These are phyloP conservation scores for Lasioglossum malachurum DNA, from an alignment of 2,888 invertebrate species.

Conservation along the genomic window DNA sequence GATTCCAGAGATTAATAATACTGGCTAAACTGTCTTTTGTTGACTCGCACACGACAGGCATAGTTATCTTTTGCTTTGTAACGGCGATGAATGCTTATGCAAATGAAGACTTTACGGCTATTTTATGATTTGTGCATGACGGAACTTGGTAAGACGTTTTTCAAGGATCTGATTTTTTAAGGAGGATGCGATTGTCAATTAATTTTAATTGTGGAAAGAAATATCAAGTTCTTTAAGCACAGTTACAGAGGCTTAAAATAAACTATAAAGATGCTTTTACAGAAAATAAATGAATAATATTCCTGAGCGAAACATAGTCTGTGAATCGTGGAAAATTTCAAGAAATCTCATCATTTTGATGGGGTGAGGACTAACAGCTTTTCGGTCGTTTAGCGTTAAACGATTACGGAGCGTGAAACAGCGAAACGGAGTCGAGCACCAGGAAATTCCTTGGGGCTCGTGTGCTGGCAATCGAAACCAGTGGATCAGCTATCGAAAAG, in stretches of 20 bases:
- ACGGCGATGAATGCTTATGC: neutral
- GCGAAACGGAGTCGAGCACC: neutral
- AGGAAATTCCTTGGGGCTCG: neutral
- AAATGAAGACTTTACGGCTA: neutral
- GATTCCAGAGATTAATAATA: neutral
- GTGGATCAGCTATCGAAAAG: slow-evolving; percentile 23
- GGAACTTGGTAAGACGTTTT: neutral
- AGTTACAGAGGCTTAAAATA: too few species aligned
- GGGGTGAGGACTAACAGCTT: neutral
- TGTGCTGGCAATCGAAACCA: slow-evolving; percentile 36
- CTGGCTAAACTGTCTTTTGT: neutral
- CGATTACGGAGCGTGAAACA: neutral
- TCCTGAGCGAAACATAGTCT: too few species aligned
- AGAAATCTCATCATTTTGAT: neutral
- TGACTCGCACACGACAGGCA: neutral
- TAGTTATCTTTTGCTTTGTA: neutral
- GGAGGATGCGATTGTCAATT: too few species aligned
- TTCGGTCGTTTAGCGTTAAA: neutral
- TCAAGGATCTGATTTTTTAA: too few species aligned
- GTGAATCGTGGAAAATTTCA: too few species aligned
- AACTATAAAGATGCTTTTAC: too few species aligned
- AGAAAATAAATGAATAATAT: too few species aligned
- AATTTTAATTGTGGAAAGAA: too few species aligned
- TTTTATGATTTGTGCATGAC: neutral
- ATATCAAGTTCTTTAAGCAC: too few species aligned